Evolutionary conservation across 2,113 vertebrate species (phyloP).

Genomic region (Bombycilla garrulus): DNA sequence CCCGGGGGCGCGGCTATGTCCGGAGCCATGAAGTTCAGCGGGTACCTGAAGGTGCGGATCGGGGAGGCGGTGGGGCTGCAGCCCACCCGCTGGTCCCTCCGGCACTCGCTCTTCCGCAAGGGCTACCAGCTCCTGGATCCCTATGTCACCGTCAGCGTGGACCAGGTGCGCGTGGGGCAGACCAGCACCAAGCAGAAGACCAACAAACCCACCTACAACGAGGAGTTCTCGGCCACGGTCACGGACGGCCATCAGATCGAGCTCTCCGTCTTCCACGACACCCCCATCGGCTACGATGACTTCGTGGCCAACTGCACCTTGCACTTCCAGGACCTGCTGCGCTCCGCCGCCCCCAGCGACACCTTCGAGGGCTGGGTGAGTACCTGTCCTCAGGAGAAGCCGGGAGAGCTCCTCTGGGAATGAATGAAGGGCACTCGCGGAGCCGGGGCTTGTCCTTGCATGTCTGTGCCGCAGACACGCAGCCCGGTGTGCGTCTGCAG

Average conservation of each 20-base stretch:
- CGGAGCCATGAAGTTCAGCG: constrained; percentile 90
- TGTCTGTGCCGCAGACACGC: not conserved
- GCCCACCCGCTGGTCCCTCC: constrained; percentile 88
- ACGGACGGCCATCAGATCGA: constrained; percentile 85
- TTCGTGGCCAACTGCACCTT: constrained; percentile 96
- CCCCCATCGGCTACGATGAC: constrained; percentile 96
- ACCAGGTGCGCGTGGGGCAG: constrained; percentile 90
- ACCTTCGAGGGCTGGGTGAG: constrained; percentile 96
- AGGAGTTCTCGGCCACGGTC: constrained; percentile 90
- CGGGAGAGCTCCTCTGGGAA: not conserved
- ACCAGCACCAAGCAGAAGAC: constrained; percentile 94
- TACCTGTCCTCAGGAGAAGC: not conserved
- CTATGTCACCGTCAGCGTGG: constrained; percentile 94
- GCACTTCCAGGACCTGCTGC: constrained; percentile 87
- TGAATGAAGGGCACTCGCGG: not conserved
- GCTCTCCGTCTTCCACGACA: constrained; percentile 92
- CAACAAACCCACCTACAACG: constrained; percentile 93
- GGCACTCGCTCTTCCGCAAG: constrained; percentile 89
- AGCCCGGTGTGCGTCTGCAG: not conserved
- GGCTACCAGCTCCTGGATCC: constrained; percentile 86
- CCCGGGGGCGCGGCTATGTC: constrained; percentile 59
- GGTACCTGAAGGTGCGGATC: constrained; percentile 89
- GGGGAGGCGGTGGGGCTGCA: constrained; percentile 93
- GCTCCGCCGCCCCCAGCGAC: constrained; percentile 79
- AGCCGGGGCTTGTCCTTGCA: constrained; percentile 20